Conservation (phyloP, 2,888 invertebrate species). For the Sipha maydis region DNA sequence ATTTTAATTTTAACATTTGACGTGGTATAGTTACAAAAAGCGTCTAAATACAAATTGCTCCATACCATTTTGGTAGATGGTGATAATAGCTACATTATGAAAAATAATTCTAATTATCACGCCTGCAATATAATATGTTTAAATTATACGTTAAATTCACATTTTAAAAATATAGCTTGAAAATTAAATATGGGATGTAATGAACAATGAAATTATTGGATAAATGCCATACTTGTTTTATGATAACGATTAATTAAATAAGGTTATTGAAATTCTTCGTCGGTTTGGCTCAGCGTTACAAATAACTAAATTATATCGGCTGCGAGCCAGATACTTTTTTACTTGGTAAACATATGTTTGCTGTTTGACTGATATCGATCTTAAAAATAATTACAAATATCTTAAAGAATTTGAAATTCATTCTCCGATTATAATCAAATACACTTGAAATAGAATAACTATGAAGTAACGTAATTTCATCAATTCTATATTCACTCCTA, state of each 20-base stretch:
- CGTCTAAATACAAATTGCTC: not conserved
- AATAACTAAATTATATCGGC: conserved; percentile 11
- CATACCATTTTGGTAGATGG: not conserved
- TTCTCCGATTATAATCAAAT: not conserved
- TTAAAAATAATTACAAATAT: not conserved
- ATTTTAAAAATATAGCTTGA: not conserved
- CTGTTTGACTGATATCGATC: not conserved
- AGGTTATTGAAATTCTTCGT: conserved; percentile 5
- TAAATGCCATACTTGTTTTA: conserved; percentile 29
- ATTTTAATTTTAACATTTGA: not conserved
- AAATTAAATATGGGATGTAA: not conserved
- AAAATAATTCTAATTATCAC: no score
- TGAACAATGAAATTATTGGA: conserved; percentile 24
- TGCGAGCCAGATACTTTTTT: conserved; percentile 1
- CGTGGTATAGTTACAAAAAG: not conserved
- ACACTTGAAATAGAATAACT: not conserved
- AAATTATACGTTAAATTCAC: not conserved
- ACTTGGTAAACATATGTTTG: not conserved
- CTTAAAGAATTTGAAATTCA: not conserved
- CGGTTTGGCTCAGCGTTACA: conserved; percentile 20
- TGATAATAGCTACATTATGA: no score
- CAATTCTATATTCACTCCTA: not conserved
- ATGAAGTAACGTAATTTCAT: not conserved
- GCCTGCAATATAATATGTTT: not conserved
- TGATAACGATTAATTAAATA: conserved; percentile 22